Evolutionary conservation across 2,888 invertebrate species (phyloP), one percentile per base, ranked within the genome.

Genomic region (Ferrisia virgata): DNA sequence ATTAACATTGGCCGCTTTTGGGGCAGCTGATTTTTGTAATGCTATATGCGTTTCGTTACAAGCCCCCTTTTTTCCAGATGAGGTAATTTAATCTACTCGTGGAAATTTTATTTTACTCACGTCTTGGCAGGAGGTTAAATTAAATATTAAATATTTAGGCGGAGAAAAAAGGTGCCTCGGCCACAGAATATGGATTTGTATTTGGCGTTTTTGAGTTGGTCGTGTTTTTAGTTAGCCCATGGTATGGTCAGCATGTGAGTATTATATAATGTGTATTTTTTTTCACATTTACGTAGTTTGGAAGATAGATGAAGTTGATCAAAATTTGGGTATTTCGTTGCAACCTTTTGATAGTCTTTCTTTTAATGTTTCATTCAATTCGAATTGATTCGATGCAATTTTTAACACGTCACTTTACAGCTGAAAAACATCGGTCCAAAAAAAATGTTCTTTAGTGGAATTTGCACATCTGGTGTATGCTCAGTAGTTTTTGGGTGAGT

Each of bases 141-240:
- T 85, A 87, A 11, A 22, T n/a, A n/a, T n/a, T n/a, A 25, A 28
- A 28, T 64, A 89, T 91, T 11, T 89, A 95, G 95, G 96, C 96
- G 13, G 94, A 94, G 87, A 91, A 90, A 85, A 96, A 95, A 89
- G 93, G 94, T 9, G 94, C 95, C 22, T 91, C 93, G 18, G 93
- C 95, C 0, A 93, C 94, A 11, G 94, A 95, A 87, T 95, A 95
- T 88, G 96, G 96, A 0, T 90, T 96, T 86, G 95, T 96, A 0
- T 96, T 96, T 88, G 96, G 96, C 0, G 91, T 95, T 64, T 96
- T 95, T 89, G 95, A 96, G 88, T 89, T 96, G 85, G 92, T 94
- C 31, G 95, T 95, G 82, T 95, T 95, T 88, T 87, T 95, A 36
- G 91, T 94, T 85, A 95, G 95, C 86, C 96, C 96, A 0, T 87